These are phyloP conservation scores for Lanistes nyassanus DNA, from an alignment of 1,140 invertebrate species.

Conservation along the genomic window DNA sequence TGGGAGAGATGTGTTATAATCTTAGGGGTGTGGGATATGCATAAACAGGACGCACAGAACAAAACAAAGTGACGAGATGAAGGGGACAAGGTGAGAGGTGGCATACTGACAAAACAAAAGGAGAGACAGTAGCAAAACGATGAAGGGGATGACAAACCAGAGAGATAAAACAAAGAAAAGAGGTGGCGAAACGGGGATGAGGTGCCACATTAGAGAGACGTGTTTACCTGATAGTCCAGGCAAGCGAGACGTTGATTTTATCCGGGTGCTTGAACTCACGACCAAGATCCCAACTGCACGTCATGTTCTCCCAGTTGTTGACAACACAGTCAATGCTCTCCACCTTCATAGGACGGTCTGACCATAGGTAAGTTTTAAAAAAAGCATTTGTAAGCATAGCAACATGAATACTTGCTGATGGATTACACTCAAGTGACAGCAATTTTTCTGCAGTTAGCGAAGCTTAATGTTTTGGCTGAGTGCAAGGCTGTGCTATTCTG, in stretches of 20 bases:
- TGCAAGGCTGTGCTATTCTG: background rate
- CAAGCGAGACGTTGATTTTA: slow-evolving; percentile 33
- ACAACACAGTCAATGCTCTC: slow-evolving; percentile 35
- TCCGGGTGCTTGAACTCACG: slow-evolving; percentile 31
- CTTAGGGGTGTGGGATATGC: no score
- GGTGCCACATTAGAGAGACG: no score
- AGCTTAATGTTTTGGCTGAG: background rate
- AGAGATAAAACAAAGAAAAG: background rate
- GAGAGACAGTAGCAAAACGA: background rate
- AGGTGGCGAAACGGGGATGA: background rate
- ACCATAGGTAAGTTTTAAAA: background rate
- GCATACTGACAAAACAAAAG: background rate
- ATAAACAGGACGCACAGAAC: no score
- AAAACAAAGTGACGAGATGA: background rate
- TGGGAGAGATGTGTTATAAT: no score
- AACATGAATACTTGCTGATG: no score
- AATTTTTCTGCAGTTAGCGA: background rate
- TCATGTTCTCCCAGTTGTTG: slow-evolving; percentile 48
- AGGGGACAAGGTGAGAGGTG: background rate
- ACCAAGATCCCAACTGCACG: slow-evolving; percentile 43
- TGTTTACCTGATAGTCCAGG: slow-evolving; percentile 41
- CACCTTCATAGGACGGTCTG: slow-evolving; percentile 36
- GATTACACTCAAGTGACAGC: no score
- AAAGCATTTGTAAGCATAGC: background rate
- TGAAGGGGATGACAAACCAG: background rate